A percentile compares a stretch with the other conserved stretches of the same genome.
These are phyloP conservation scores for Meteorus sp. DNA, from an alignment of 1,140 invertebrate species.

Conservation along the genomic window DNA sequence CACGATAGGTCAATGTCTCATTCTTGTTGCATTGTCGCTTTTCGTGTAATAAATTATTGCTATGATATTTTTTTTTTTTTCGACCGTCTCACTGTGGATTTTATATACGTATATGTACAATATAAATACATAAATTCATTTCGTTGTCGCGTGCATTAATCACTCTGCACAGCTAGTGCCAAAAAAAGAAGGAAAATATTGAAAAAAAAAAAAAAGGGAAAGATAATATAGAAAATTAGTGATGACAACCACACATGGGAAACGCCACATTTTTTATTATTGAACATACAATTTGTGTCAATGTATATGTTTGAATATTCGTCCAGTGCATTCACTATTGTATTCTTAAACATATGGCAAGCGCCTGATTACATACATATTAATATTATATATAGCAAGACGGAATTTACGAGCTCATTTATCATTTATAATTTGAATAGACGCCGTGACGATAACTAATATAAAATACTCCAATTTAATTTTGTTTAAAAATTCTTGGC, in stretches of 20 bases:
- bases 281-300: not conserved
- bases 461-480: too few relatives aligned
- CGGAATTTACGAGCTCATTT: too few relatives aligned
- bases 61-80: conserved; percentile 7
- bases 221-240: conserved; percentile 6
- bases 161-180: conserved; percentile 7
- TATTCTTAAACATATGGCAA: too few relatives aligned
- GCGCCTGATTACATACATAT: too few relatives aligned
- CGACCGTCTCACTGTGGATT: not conserved
- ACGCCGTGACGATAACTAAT: too few relatives aligned
- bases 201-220: conserved; percentile 6
- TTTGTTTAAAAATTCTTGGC: not conserved
- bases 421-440: too few relatives aligned
- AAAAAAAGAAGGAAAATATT: conserved; percentile 7
- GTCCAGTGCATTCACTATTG: not conserved
- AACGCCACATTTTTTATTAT: too few relatives aligned
- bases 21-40: not conserved
- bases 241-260: not conserved
- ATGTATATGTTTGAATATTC: not conserved
- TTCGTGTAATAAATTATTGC: not conserved
- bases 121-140: too few relatives aligned
- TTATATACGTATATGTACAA: too few relatives aligned
- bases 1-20: conserved; percentile 25
- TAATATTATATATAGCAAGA: too few relatives aligned
- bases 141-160: conserved; percentile 23